Percentiles rank a stretch among this genome's conserved stretches.
Evolutionary conservation across 2,113 vertebrate species (phyloP).

Genomic region (Emydura subglobosa): DNA sequence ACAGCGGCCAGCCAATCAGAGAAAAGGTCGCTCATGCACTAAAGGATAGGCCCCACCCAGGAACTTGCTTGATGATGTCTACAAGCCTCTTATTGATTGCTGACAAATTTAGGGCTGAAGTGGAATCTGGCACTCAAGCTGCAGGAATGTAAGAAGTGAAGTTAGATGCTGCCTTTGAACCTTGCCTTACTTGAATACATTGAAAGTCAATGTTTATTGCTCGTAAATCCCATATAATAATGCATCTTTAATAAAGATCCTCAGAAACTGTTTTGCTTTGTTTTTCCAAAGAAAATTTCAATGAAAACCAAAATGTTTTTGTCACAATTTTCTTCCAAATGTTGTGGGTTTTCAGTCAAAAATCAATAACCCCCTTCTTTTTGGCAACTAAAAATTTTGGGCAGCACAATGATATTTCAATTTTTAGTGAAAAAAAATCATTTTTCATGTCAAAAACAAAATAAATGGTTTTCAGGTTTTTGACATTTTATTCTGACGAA

Average conservation of each 20-base stretch:
- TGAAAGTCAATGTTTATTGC: neutral
- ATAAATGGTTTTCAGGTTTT: neutral
- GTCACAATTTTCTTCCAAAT: neutral
- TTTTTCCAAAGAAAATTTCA: neutral
- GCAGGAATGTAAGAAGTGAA: neutral
- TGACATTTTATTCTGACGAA: constrained; percentile 11
- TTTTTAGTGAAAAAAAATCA: neutral
- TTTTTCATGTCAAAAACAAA: neutral
- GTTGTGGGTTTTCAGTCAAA: neutral
- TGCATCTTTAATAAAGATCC: neutral
- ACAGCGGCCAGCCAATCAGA: neutral
- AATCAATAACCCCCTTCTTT: neutral
- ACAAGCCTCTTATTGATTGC: neutral
- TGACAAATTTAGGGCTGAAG: neutral
- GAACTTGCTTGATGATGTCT: neutral
- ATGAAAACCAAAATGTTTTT: neutral
- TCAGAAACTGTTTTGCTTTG: neutral
- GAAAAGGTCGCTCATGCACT: neutral
- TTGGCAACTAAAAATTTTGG: neutral
- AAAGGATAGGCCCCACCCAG: neutral
- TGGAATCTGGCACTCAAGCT: neutral
- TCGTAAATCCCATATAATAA: neutral
- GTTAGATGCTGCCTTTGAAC: neutral
- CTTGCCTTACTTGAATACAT: neutral
- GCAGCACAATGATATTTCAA: neutral